Evolutionary conservation across 1,140 invertebrate genomes (phyloP), one percentile per base, ranked within the genome.

Genomic region (Apis cerana): DNA sequence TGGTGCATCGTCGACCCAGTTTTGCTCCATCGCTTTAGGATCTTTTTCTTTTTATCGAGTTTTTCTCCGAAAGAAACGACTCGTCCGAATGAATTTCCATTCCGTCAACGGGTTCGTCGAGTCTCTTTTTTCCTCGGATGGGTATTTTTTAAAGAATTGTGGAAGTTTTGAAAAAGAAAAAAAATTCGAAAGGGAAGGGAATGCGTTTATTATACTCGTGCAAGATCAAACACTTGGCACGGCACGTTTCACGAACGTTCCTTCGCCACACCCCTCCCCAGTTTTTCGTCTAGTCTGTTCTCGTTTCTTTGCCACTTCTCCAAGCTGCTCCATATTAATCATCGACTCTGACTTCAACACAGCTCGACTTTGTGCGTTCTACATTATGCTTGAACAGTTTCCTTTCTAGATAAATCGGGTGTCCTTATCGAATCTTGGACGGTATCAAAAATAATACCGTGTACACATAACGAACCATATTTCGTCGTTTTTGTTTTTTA

Each of bases 241-340:
- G 8, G 54, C 21, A 61, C 61, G 23, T 64, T 70, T 43, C n/a
- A n/a, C n/a, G n/a, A n/a, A n/a, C n/a, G n/a, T n/a, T n/a, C n/a
- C 64, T 84, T 64, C 58, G 27, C 12, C n/a, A 48, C 54, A 67
- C 65, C n/a, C 15, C 68, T 43, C 33, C 33, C 33, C 33, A 27
- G 58, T 83, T 83, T 79, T 67, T 75, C 75, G 48, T 54, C 17
- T 11, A 58, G 61, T 43, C 78, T 72, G 43, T 15, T 48, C 17
- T 23, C 80, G 15, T 12, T 64, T 72, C 78, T 62, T 72, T 83
- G 69, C 56, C 48, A 50, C 59, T 68, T 74, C 81, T 83, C 79
- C 48, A 61, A 50, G 62, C 67, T 48, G 50, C 17, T 52, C 59
- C 52, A 61, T 64, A 86, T 86, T 86, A 78, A 85, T 86, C 83